Evolutionary conservation across 2,113 vertebrate species (phyloP), one percentile per base, ranked within the genome.

Genomic region (Dicrurus megarhynchus): DNA sequence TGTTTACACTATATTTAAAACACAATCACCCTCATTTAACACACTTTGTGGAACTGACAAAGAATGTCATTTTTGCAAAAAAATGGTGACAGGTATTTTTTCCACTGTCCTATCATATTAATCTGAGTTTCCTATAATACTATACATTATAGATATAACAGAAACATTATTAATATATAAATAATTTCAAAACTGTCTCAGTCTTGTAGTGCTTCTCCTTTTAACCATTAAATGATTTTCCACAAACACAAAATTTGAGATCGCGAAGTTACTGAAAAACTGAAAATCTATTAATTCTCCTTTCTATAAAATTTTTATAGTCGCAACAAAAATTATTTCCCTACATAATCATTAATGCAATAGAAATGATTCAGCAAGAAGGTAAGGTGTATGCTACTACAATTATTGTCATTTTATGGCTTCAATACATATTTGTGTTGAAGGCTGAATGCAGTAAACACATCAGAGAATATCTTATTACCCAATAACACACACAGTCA

Each of bases 281-380:
- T 69, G 65, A 90, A 89, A 90, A 76, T 22, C 37, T 76, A 73
- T 44, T 77, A 44, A 27, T 81, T 90, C 19, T 61, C 33, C 41
- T 73, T 89, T 89, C n/a, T 57, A 60, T n/a, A 61, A 67, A 63
- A 13, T 49, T 41, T 82, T 85, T 68, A 75, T 22, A 87, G 63
- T 23, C 73, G 44, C 30, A 81, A 64, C 70, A 93, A 82, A 75
- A 88, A 86, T 33, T 60, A 56, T 65, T 95, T 91, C 55, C 80
- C 46, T 63, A 65, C 11, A 83, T 79, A 95, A 90, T 80, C 52
- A 78, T 76, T 92, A 90, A 90, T 68, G 63, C 37, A 73, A 94
- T n/a, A 59, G 32, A 91, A 97, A 82, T 76, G 84, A 95, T 88
- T 94, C 76, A 87, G 33, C n/a, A 93, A 88, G 83, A 94, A 91